Evolutionary conservation across 2,888 invertebrate species (phyloP).

Genomic region (Metallyticus violacea): DNA sequence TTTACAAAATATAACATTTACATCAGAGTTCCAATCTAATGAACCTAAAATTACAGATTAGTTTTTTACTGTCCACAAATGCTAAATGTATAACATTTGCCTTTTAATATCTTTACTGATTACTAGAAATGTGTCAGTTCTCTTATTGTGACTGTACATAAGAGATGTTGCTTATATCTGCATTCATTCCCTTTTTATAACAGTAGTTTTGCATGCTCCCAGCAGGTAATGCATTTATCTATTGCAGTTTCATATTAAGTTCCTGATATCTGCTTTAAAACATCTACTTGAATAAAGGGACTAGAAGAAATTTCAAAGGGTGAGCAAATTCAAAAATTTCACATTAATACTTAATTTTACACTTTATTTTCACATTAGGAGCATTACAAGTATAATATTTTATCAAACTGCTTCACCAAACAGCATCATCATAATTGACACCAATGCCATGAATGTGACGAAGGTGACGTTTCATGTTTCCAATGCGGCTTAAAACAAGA

Average conservation of each 20-base stretch:
- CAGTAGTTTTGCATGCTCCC: too few relatives aligned
- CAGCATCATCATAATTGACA: neutral
- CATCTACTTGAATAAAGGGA: too few relatives aligned
- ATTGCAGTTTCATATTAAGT: too few relatives aligned
- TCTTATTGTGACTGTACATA: too few relatives aligned
- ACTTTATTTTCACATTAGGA: neutral
- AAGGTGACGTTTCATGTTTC: constrained; percentile 29
- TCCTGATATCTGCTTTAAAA: too few relatives aligned
- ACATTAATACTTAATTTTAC: neutral
- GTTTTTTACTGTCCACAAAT: neutral
- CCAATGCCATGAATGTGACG: constrained; percentile 27
- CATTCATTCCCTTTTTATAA: too few relatives aligned
- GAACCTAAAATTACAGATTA: too few relatives aligned
- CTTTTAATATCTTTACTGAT: neutral
- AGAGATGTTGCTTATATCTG: too few relatives aligned
- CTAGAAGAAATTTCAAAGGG: neutral
- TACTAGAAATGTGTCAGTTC: neutral
- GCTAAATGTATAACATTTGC: neutral
- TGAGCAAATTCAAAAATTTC: neutral
- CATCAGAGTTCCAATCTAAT: too few relatives aligned
- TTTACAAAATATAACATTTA: too few relatives aligned
- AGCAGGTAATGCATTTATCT: too few relatives aligned
- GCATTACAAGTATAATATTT: neutral
- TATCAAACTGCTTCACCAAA: neutral
- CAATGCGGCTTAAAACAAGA: constrained; percentile 49